phyloP scores from a whole-genome alignment of 2,113 vertebrate species.

The Canis aureus region DNA sequence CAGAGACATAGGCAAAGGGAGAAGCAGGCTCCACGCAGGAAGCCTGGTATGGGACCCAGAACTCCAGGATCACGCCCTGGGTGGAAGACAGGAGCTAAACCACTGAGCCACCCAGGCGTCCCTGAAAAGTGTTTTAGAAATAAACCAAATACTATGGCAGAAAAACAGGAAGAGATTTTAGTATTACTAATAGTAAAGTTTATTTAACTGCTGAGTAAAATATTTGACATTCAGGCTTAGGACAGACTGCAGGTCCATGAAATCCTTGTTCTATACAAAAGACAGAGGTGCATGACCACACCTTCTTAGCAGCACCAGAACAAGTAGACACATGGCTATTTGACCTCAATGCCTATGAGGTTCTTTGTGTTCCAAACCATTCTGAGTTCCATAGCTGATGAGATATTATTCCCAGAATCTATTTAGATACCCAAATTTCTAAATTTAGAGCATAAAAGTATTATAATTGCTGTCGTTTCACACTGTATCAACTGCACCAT shows the following conservation, averaged over 20 bases:
- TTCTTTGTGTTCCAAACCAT: background rate
- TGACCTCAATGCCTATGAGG: background rate
- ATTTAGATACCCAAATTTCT: background rate
- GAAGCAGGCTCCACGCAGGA: too few species aligned
- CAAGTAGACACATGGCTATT: background rate
- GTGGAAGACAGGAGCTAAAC: too few species aligned
- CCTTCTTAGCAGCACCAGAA: background rate
- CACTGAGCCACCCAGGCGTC: too few species aligned
- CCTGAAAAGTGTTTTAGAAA: conserved; percentile 46
- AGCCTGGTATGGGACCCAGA: too few species aligned
- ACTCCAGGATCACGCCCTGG: too few species aligned
- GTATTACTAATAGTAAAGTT: background rate
- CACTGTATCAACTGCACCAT: background rate
- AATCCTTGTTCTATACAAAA: background rate
- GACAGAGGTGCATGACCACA: background rate
- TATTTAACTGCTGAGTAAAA: background rate
- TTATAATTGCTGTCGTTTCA: background rate
- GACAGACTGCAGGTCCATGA: background rate
- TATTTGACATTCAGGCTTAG: background rate
- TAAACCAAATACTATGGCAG: background rate
- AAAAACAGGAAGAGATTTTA: background rate
- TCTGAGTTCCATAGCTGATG: background rate
- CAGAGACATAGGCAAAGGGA: too few species aligned
- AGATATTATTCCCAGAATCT: background rate
- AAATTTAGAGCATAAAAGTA: background rate